Evolutionary conservation across 1,140 invertebrate species (phyloP), one percentile per base, ranked within the genome.

Genomic region (Nebria ingens): DNA sequence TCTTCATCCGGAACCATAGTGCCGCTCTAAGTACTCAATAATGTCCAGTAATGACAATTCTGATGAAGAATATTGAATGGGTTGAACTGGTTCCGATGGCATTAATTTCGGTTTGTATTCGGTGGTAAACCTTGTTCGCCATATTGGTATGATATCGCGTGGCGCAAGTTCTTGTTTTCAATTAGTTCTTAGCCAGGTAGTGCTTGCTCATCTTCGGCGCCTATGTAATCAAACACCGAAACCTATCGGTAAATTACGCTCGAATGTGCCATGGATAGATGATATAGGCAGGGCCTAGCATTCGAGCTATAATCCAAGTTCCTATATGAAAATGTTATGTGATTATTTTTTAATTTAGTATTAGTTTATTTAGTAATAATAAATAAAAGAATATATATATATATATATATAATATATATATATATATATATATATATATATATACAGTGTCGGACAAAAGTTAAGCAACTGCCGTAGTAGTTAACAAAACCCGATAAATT

Each of bases 241-340:
- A 1, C 83, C 83, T 60, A 75, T 77, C 0, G 83, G 82, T 60
- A 81, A 70, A 34, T 82, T 79, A 22, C 69, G 67, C 19, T 78
- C 70, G 80, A 84, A 88, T 12, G 64, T 74, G 1, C 85, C 85
- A 57, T 86, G 71, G 68, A 58, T 79, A 73, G 29, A 81, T 76
- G 11, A 85, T 65, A 61, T 86, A 80, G 0, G 82, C 84, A 0
- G 82, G 77, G 12, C 85, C 85, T 61, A 82, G 71, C 62, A 85
- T 84, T 0, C 74, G 61, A 25, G 84, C 83, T 19, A 77, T 67
- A 2, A 76, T 70, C 85, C 85, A 88, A 0, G 79, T 84, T 0
- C 83, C 83, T 73, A 79, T 79, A 56, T n/a, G n/a, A n/a, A n/a
- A n/a, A n/a, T n/a, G n/a, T n/a, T n/a, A n/a, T n/a, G n/a, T n/a